Evolutionary conservation across 2,797 vertebrate species (phyloP).

Genomic region (Sebastes miniatus): DNA sequence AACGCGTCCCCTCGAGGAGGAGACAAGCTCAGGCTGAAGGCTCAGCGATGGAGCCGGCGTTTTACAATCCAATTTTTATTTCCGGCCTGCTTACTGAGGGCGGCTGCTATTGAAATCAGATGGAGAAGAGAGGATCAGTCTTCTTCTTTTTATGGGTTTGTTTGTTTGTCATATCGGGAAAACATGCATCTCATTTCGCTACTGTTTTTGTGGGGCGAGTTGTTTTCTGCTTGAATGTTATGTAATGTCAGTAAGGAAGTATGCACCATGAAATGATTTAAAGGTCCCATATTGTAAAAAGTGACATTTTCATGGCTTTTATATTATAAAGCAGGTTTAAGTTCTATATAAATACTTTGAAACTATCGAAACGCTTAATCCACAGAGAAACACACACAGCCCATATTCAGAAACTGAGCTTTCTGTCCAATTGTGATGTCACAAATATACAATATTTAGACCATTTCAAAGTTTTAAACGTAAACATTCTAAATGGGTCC

Average conservation of each 20-base stretch:
- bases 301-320: no score
- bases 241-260: neutral
- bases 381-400: no score
- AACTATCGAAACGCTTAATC: no score
- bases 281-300: no score
- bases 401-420: no score
- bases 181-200: neutral
- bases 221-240: neutral
- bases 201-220: neutral
- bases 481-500: no score
- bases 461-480: no score
- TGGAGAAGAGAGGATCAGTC: neutral
- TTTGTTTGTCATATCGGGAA: neutral
- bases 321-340: no score
- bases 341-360: no score
- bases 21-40: constrained; percentile 20
- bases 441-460: no score
- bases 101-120: constrained; percentile 23
- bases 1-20: neutral
- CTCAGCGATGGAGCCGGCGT: constrained; percentile 17
- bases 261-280: neutral
- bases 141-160: constrained; percentile 2
- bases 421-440: no score
- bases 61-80: constrained; percentile 48
- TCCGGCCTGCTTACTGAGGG: neutral